Base-by-base conservation (phyloP, 2,888 invertebrate genomes). In the Netelia melanura region DNA sequence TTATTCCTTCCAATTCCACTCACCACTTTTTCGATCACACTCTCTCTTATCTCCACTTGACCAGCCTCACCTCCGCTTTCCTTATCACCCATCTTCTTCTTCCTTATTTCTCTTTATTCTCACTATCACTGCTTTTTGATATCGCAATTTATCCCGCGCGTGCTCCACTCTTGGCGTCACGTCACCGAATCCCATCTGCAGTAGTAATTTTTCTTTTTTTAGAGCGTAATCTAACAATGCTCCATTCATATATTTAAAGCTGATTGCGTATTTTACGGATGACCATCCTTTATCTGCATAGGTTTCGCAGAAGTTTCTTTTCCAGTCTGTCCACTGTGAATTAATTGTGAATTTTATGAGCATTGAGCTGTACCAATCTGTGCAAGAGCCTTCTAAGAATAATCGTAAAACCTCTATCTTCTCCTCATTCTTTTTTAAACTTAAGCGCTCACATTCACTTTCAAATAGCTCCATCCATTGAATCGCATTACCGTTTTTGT, bases 351-450 rank as follows among this genome's bases (percentile, higher is more conserved):
- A 30, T 21, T 9, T 71, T 23, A 11, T 71, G 11, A 71, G n/a
- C 71, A 58, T 71, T 6, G 71, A 71, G 38, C 56, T 71, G 56
- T 71, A 71, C 71, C 71, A 71, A 14, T 56, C 71, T 58, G 25
- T 38, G 10, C 56, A 56, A 14, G 70, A 71, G 21, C 25, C 25
- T 38, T 58, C 58, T 23, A 71, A 25, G 11, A 71, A 71, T 38
- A 56, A n/a, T 71, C 71, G n/a, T 10, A 71, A 56, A 3, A 71
- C 25, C 38, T 71, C 56, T 10, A 68, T 68, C n/a, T 68, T 68
- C 11, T 21, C 25, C 25, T 52, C 25, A 25, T 54, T 25, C 52
- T 68, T 14, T 68, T 21, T 1, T 71, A 71, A 9, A 10, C 21
- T 3, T 2, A 38, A 58, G 6, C 58, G 25, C 9, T 17, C 58